A percentile compares a stretch with the other conserved stretches of the same genome.
These are phyloP conservation scores for Philhelius pedissequus DNA, from an alignment of 2,888 invertebrate species.

Conservation along the genomic window DNA sequence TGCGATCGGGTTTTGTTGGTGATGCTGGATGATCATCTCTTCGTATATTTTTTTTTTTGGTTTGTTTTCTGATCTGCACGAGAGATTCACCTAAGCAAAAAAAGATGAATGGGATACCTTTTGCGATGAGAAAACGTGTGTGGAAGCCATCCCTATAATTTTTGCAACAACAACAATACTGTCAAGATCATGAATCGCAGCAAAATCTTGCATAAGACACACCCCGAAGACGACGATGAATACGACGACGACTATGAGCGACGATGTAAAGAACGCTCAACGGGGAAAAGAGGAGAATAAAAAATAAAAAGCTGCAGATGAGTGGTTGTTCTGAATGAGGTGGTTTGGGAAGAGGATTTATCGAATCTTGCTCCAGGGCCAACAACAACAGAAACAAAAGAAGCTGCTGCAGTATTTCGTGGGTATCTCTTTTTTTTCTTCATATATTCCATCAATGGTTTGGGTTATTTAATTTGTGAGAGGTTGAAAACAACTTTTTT, in stretches of 20 bases:
- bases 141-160: slow-evolving; percentile 46
- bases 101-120: slow-evolving; percentile 58
- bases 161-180: slow-evolving; percentile 23
- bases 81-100: slow-evolving; percentile 14
- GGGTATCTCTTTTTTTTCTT: neutral
- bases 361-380: slow-evolving; percentile 47
- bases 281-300: neutral
- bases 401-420: slow-evolving; percentile 44
- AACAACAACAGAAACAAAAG: slow-evolving; percentile 20
- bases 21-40: neutral
- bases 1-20: slow-evolving; percentile 25
- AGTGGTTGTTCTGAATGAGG: slow-evolving; percentile 21
- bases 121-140: neutral
- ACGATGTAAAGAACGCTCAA: neutral
- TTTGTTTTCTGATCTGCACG: slow-evolving; percentile 24
- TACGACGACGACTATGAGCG: no score
- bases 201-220: slow-evolving; percentile 34
- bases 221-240: slow-evolving; percentile 22
- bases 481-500: slow-evolving; percentile 7
- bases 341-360: slow-evolving; percentile 46
- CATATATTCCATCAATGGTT: slow-evolving; percentile 1
- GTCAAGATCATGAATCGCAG: slow-evolving; percentile 44
- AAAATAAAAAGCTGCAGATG: neutral
- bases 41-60: neutral
- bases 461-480: slow-evolving; percentile 56